Conservation (phyloP, 1,140 invertebrate species). For the Mactra quadrangularis region DNA sequence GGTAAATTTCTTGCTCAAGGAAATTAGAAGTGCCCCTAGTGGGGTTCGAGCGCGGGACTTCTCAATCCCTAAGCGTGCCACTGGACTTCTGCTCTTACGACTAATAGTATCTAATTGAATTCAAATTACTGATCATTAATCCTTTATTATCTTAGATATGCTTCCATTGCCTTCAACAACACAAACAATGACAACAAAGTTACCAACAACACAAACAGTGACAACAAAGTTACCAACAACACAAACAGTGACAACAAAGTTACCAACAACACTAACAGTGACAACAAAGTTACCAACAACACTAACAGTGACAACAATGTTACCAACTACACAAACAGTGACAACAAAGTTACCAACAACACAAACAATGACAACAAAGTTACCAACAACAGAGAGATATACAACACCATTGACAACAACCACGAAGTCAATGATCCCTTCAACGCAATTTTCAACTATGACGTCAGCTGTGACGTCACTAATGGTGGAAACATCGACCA, state of each 20-base stretch:
- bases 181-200: background rate
- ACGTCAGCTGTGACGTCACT: background rate
- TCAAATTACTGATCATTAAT: too few relatives aligned
- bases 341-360: background rate
- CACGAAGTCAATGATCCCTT: too few relatives aligned
- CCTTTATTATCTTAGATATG: background rate
- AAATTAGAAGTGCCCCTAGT: too few relatives aligned
- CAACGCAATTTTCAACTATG: too few relatives aligned
- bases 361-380: background rate
- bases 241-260: background rate
- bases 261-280: background rate
- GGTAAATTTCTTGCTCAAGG: too few relatives aligned
- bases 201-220: conserved; percentile 11
- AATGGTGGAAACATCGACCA: background rate
- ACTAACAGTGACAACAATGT: background rate
- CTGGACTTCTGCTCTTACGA: too few relatives aligned
- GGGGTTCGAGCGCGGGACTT: too few relatives aligned
- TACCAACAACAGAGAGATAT: too few relatives aligned
- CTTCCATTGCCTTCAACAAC: conserved; percentile 14
- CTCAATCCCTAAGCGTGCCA: too few relatives aligned
- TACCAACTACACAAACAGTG: background rate
- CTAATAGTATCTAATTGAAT: too few relatives aligned
- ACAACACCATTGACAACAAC: too few relatives aligned
- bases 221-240: conserved; percentile 5
- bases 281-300: background rate